phyloP scores from a whole-genome alignment of 2,113 vertebrate genomes.

The Eleginops maclovinus region DNA sequence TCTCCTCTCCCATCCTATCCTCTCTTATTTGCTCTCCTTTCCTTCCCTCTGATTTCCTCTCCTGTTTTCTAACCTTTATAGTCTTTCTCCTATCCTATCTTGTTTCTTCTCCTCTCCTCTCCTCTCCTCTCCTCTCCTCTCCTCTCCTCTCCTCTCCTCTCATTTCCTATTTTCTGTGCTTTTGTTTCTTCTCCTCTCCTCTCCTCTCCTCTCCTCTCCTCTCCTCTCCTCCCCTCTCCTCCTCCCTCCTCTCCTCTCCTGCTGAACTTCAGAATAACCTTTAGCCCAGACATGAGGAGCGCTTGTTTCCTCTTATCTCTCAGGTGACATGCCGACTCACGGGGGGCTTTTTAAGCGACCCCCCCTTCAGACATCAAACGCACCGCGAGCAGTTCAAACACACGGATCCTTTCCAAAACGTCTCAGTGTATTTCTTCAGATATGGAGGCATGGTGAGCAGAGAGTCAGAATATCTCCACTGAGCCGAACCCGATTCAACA shows the following conservation, averaged over 20 bases:
- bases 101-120: neutral
- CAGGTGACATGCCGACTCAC: conserved; percentile 51
- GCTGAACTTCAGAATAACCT: conserved; percentile 45
- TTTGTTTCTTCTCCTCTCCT: conserved; percentile 59
- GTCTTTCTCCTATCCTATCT: no score
- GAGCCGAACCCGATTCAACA: neutral
- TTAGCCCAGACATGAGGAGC: conserved; percentile 57
- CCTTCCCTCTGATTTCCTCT: neutral
- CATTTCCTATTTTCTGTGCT: neutral
- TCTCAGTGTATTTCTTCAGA: conserved; percentile 13
- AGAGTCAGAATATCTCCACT: neutral
- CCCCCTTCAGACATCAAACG: conserved; percentile 43
- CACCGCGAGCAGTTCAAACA: conserved; percentile 35
- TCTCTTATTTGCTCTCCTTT: neutral
- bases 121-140: neutral
- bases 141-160: neutral
- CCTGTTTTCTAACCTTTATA: neutral
- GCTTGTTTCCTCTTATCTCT: conserved; percentile 63
- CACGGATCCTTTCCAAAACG: conserved; percentile 16
- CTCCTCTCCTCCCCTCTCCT: no score
- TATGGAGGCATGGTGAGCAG: neutral
- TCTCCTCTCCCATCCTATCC: neutral
- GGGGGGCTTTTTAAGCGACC: neutral
- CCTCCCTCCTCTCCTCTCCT: neutral
- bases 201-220: neutral